phyloP scores from a whole-genome alignment of 2,113 vertebrate species.

The Burhinus bistriatus region DNA sequence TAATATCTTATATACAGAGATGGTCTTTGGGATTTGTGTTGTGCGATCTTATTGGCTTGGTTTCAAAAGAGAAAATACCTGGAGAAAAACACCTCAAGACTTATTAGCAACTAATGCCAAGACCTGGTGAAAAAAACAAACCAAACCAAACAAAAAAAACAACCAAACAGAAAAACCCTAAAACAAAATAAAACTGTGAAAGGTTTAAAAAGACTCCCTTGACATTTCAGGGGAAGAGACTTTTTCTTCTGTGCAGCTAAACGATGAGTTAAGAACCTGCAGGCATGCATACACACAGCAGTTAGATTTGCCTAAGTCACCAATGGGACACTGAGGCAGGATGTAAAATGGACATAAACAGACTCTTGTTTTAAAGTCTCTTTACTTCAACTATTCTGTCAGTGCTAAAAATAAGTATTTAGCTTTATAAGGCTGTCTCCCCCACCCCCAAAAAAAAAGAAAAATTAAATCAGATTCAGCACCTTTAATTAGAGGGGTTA shows the following conservation, averaged over 20 bases:
- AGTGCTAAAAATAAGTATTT: background rate
- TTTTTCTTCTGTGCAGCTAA: background rate
- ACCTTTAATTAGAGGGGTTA: background rate
- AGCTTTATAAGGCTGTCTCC: background rate
- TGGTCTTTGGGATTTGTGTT: background rate
- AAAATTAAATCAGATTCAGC: background rate
- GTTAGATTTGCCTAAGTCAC: background rate
- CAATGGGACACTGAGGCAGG: background rate
- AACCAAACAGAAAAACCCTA: background rate
- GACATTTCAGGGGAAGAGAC: background rate
- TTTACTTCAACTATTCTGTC: background rate
- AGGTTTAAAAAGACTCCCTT: background rate
- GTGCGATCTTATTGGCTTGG: fast-evolving
- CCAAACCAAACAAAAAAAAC: too few species aligned
- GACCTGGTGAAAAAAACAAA: background rate
- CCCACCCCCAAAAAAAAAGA: background rate
- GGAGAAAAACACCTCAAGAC: background rate
- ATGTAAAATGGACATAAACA: background rate
- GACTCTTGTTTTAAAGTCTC: background rate
- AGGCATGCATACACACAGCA: background rate
- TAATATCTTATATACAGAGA: background rate
- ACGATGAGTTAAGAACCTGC: background rate
- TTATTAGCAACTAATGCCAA: background rate
- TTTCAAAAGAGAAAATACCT: background rate
- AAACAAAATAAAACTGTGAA: background rate